A percentile compares a stretch with the other conserved stretches of the same genome.
Conservation (phyloP, 2,113 vertebrate genomes). For the Calyptomena viridis region DNA sequence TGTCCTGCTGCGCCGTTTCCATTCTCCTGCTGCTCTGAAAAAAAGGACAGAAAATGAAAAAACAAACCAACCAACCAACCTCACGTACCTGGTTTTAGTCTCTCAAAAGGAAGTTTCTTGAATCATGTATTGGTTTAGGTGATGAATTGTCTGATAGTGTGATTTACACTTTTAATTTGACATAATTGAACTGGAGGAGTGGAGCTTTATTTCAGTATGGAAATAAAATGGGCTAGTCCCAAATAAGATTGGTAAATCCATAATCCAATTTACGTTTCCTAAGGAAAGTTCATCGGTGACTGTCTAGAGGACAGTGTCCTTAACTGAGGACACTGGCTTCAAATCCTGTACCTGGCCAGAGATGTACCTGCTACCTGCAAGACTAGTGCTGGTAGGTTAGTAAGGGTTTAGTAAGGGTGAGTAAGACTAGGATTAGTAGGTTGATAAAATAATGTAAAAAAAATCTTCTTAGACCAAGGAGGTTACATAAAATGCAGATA, state of each 20-base stretch:
- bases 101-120: not conserved
- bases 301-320: not conserved
- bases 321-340: not conserved
- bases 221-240: not conserved
- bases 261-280: slow-evolving; percentile 1
- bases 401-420: too few species aligned
- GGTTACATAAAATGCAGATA: not conserved
- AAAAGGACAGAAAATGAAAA: not conserved
- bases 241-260: not conserved
- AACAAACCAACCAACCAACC: not conserved
- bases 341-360: not conserved
- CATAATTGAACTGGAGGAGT: not conserved
- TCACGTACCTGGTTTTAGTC: not conserved
- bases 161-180: not conserved
- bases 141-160: not conserved
- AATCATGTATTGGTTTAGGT: not conserved
- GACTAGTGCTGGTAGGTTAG: not conserved
- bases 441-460: too few species aligned
- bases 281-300: not conserved
- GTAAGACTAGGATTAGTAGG: too few species aligned
- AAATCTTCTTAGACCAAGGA: not conserved
- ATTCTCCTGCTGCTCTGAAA: not conserved
- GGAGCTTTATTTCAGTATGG: not conserved
- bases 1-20: not conserved
- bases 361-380: not conserved